phyloP scores from a whole-genome alignment of 2,797 vertebrate species.

The Myotis daubentonii region DNA sequence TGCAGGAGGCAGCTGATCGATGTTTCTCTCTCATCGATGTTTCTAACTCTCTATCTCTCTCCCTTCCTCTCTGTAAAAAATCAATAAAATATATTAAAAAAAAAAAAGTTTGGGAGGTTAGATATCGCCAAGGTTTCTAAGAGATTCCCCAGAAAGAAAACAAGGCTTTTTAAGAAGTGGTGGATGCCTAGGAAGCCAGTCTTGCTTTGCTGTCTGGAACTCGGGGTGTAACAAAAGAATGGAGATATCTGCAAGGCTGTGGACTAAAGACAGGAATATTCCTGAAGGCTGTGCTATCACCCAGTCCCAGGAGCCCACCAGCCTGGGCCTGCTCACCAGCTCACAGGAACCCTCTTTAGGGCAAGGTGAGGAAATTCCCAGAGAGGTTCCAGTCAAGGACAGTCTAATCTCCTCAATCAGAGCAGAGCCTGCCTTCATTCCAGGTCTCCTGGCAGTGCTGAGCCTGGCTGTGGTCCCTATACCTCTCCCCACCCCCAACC shows the following conservation, averaged over 20 bases:
- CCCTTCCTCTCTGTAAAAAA: too few relatives aligned
- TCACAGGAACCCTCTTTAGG: too few relatives aligned
- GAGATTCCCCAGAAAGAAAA: not conserved
- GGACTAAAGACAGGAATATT: not conserved
- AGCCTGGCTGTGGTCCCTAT: not conserved
- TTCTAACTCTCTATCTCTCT: too few relatives aligned
- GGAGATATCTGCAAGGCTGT: not conserved
- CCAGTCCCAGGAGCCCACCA: not conserved
- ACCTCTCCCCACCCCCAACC: not conserved
- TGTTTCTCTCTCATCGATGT: too few relatives aligned
- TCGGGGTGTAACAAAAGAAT: not conserved
- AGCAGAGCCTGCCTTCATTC: not conserved
- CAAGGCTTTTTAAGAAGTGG: not conserved
- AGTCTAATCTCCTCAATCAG: not conserved
- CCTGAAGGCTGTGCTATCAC: not conserved
- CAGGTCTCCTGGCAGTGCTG: not conserved
- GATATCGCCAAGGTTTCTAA: not conserved
- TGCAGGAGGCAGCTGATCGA: too few relatives aligned
- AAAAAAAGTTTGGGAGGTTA: too few relatives aligned
- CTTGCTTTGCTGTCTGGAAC: not conserved
- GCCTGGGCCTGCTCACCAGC: too few relatives aligned
- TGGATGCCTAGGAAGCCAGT: not conserved
- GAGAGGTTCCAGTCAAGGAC: not conserved
- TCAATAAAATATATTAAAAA: too few relatives aligned
- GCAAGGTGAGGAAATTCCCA: not conserved